Conservation (phyloP, 2,113 vertebrate species). For the Echinops telfairi region DNA sequence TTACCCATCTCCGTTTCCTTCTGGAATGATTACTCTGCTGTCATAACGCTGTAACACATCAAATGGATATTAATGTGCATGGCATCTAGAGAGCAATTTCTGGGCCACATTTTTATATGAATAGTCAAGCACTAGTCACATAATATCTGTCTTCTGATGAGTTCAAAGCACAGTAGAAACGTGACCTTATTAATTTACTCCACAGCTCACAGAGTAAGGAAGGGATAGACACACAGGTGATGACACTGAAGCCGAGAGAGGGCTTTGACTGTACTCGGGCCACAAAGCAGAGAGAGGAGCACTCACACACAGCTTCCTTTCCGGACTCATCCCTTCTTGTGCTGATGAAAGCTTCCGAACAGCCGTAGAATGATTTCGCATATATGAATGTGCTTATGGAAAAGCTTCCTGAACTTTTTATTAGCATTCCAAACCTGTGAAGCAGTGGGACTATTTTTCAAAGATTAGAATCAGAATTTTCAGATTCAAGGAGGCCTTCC, state of each 20-base stretch:
- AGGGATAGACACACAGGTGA: constrained; percentile 10
- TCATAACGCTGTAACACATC: constrained; percentile 8
- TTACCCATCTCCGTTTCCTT: constrained; percentile 27
- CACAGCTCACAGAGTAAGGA: background rate
- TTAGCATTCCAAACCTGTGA: constrained; percentile 29
- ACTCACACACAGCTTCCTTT: background rate
- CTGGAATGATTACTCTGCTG: constrained; percentile 21
- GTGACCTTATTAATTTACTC: background rate
- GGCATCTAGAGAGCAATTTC: background rate
- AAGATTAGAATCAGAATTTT: constrained; percentile 26
- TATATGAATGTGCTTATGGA: background rate
- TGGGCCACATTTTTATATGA: constrained; percentile 20
- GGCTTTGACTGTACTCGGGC: background rate
- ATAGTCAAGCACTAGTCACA: background rate
- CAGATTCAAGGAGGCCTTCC: background rate
- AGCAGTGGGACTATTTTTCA: background rate
- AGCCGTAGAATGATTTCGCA: background rate
- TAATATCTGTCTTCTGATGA: constrained; percentile 31
- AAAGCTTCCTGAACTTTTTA: background rate
- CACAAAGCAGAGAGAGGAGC: background rate
- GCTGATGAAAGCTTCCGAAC: background rate
- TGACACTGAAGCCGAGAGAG: constrained; percentile 51
- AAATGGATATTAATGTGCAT: constrained; percentile 40
- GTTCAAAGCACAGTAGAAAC: constrained; percentile 35
- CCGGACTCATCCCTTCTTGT: background rate